phyloP scores from a whole-genome alignment of 2,797 vertebrate species.

The Miichthys miiuy region DNA sequence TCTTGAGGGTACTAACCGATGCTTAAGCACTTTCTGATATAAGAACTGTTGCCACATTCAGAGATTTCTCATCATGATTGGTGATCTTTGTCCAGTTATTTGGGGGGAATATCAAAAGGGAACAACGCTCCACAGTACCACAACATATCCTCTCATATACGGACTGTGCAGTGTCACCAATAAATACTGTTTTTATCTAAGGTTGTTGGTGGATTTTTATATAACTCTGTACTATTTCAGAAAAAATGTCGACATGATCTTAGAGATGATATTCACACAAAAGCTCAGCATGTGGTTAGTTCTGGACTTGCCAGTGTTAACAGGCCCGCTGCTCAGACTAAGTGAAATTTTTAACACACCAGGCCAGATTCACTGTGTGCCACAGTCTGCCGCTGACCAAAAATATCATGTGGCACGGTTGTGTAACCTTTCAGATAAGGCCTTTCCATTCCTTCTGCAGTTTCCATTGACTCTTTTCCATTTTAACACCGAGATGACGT shows the following conservation, averaged over 20 bases:
- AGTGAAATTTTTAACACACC: conserved; percentile 12
- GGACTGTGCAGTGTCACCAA: not conserved
- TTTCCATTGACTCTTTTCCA: conserved; percentile 23
- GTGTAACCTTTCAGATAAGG: conserved; percentile 12
- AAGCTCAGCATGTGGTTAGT: not conserved
- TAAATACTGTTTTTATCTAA: not conserved
- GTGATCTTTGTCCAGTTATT: not conserved
- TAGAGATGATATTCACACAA: not conserved
- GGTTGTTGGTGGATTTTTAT: not conserved
- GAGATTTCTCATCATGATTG: not conserved
- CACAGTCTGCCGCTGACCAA: not conserved
- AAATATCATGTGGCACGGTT: not conserved
- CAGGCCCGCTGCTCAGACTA: not conserved
- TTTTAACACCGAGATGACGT: conserved; percentile 9
- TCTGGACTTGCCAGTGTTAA: not conserved
- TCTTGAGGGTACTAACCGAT: not conserved
- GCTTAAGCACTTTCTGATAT: too few relatives aligned
- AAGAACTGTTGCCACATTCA: not conserved
- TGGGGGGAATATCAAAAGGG: not conserved
- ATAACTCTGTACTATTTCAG: not conserved
- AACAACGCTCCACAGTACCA: not conserved
- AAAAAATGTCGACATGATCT: not conserved
- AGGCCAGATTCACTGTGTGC: not conserved
- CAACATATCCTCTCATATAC: not conserved
- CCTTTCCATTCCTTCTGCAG: conserved; percentile 35